Percentiles rank a stretch among this genome's conserved stretches.
Conservation (phyloP, 1,140 invertebrate species). For the Leptopilina boulardi region DNA sequence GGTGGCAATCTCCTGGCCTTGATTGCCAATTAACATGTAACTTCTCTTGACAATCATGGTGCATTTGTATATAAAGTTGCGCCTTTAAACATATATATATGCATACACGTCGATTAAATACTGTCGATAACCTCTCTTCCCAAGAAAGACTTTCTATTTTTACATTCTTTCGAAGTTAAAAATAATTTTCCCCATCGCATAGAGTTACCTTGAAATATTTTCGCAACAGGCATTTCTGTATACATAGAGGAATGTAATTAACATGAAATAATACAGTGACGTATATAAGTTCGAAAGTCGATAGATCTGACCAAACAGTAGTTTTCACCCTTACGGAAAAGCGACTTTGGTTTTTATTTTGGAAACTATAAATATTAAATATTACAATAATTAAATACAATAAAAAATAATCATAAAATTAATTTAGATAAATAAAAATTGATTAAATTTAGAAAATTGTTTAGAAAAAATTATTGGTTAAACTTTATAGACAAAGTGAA, state of each 20-base stretch:
- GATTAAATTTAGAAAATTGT: too few relatives aligned
- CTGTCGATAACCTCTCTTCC: not conserved
- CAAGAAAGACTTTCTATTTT: conserved; percentile 32
- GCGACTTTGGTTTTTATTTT: too few relatives aligned
- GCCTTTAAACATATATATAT: not conserved
- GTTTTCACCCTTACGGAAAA: too few relatives aligned
- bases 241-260: not conserved
- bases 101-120: not conserved
- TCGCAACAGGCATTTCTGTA: not conserved
- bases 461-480: too few relatives aligned
- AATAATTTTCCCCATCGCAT: not conserved
- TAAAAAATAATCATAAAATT: too few relatives aligned
- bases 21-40: conserved; percentile 33
- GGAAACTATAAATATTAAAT: too few relatives aligned
- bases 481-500: too few relatives aligned
- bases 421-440: too few relatives aligned
- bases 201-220: not conserved
- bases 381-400: too few relatives aligned
- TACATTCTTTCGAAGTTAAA: conserved; percentile 4
- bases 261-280: too few relatives aligned
- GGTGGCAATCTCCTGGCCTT: conserved; percentile 30
- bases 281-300: too few relatives aligned
- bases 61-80: not conserved
- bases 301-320: too few relatives aligned
- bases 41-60: conserved; percentile 13